A percentile compares a stretch with the other conserved stretches of the same genome.
phyloP scores from a whole-genome alignment of 1,140 invertebrate species.

The Drosophila ogumai region DNA sequence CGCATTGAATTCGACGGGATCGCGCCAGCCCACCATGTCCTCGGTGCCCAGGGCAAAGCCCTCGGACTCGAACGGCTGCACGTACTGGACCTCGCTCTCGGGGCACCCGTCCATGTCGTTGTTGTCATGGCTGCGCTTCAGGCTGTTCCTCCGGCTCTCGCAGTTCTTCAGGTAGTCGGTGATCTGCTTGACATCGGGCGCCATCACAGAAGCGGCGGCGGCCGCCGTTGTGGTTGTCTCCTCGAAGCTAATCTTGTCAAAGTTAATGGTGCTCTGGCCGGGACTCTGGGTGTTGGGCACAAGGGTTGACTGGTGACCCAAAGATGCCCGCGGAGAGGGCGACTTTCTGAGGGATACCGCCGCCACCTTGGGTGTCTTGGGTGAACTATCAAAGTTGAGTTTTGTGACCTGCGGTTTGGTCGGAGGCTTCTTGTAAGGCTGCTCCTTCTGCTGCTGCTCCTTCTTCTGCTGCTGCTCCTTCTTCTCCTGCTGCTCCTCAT shows the following conservation, averaged over 20 bases:
- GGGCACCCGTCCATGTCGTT: slow-evolving; percentile 30
- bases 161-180: slow-evolving; percentile 74
- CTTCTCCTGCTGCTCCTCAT: background rate
- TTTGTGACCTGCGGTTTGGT: slow-evolving; percentile 7
- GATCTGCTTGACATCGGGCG: slow-evolving; percentile 72
- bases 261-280: slow-evolving; percentile 66
- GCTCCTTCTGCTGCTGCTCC: slow-evolving; percentile 13
- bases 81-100: slow-evolving; percentile 64
- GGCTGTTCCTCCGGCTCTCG: slow-evolving; percentile 68
- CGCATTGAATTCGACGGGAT: slow-evolving; percentile 73
- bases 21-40: slow-evolving; percentile 77
- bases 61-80: slow-evolving; percentile 80
- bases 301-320: slow-evolving; percentile 22
- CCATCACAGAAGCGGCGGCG: background rate
- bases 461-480: background rate
- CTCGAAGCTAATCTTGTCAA: slow-evolving; percentile 82
- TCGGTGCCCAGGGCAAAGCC: slow-evolving; percentile 64
- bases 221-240: slow-evolving; percentile 37
- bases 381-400: slow-evolving; percentile 33
- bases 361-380: slow-evolving; percentile 14
- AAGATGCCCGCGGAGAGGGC: background rate
- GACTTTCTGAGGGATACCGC: background rate
- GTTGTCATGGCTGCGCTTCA: slow-evolving; percentile 64
- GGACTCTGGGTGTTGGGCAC: slow-evolving; percentile 53
- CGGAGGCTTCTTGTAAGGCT: slow-evolving; percentile 1